Base-by-base conservation (phyloP, 2,888 invertebrate genomes). In the Byasa hedistus region DNA sequence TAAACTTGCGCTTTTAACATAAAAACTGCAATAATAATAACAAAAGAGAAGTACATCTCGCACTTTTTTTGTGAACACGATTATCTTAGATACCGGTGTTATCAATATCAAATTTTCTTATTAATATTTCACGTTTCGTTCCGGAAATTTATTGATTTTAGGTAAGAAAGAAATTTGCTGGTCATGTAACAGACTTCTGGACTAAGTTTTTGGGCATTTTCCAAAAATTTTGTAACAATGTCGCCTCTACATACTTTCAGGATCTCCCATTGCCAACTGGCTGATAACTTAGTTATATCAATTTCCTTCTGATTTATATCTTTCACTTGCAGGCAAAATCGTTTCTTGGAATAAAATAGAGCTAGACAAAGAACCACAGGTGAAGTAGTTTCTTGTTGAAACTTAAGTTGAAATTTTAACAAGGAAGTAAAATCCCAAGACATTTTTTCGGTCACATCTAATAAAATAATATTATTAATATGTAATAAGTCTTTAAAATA, bases 231-330 rank as follows among this genome's bases (percentile, higher is more conserved):
- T 1, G 61, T 51, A 1, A 78, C 76, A 44, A 87, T 77, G 27
- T 85, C 79, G 23, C 83, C 80, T 68, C 72, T 77, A 69, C 78
- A 87, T 48, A 82, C 76, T 71, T 85, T 84, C n/a, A 90, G 71
- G 65, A 90, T 80, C 75, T 89, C 86, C 90, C 91, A 90, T 75
- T 91, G 90, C 91, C 90, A 91, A 69, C 82, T 81, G 2, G 86
- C 78, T 27, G 83, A 77, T 71, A 90, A 73, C 68, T 78, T 78
- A 24, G 68, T 70, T 51, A 89, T 71, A 70, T 84, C 77, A 39
- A 90, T 74, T 5, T 75, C 71, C 52, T 72, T 74, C 17, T 78
- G 75, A 39, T 77, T 74, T 12, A 66, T 68, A 64, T 87, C 83
- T 74, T 72, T 82, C 51, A 89, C 76, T 71, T 80, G 81, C 54